Percentiles rank a stretch among this genome's conserved stretches.
phyloP scores from a whole-genome alignment of 2,113 vertebrate species.

The Pelmatolapia mariae region DNA sequence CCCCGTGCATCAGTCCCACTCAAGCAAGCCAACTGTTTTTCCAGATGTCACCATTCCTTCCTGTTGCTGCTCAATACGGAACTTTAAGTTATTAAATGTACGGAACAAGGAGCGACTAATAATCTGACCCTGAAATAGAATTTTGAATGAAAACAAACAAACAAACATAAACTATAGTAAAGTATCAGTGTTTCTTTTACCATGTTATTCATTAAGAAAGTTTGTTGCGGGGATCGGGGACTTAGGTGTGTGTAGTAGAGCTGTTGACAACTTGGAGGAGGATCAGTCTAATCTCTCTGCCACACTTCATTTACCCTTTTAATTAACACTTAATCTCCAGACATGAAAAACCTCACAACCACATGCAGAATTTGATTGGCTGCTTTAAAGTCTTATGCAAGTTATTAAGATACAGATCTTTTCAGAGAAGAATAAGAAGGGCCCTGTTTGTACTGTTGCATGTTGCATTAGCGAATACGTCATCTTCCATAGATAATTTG shows the following conservation, averaged over 20 bases:
- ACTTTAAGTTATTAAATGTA: not conserved
- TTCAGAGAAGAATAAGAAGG: not conserved
- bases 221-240: not conserved
- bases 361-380: not conserved
- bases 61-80: not conserved
- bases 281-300: constrained; percentile 11
- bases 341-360: not conserved
- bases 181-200: not conserved
- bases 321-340: constrained; percentile 39
- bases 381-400: not conserved
- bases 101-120: not conserved
- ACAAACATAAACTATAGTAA: not conserved
- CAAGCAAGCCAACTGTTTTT: constrained; percentile 1
- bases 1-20: not conserved
- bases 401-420: not conserved
- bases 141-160: not conserved
- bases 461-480: not conserved
- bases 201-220: not conserved
- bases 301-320: constrained; percentile 23
- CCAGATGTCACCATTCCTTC: constrained; percentile 17
- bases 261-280: not conserved
- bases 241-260: not conserved
- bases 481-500: not conserved
- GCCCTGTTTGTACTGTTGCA: not conserved
- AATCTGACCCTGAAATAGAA: not conserved